A percentile compares a stretch with the other conserved stretches of the same genome.
Evolutionary conservation across 2,113 vertebrate genomes (phyloP).

Genomic region (Phylloscopus trochiloides): DNA sequence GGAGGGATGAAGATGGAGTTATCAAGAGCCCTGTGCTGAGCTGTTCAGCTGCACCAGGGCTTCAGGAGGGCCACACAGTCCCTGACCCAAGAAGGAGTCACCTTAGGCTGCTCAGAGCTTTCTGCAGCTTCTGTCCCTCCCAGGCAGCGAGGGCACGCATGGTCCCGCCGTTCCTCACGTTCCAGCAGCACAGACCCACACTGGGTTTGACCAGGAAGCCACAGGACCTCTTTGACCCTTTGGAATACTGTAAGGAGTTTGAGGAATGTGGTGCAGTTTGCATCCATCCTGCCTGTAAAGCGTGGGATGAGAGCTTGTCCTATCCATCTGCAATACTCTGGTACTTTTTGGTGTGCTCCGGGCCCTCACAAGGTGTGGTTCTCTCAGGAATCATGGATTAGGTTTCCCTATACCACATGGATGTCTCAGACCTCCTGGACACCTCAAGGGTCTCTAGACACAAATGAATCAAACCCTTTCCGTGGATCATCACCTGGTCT

Average conservation of each 20-base stretch:
- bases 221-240: neutral
- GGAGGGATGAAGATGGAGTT: neutral
- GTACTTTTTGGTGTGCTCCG: neutral
- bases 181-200: neutral
- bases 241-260: neutral
- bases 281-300: neutral
- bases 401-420: neutral
- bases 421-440: neutral
- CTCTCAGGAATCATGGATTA: neutral
- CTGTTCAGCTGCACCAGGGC: neutral
- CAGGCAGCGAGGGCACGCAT: rapidly evolving
- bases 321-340: neutral
- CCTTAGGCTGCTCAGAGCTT: neutral
- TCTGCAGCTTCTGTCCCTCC: neutral
- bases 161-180: rapidly evolving
- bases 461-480: neutral
- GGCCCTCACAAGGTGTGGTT: neutral
- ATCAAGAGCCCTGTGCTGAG: neutral
- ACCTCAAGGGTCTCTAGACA: neutral
- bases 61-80: neutral
- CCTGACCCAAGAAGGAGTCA: rapidly evolving
- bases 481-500: neutral
- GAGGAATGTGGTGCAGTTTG: neutral
- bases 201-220: neutral
- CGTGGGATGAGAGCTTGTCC: neutral